Evolutionary conservation across 2,888 invertebrate genomes (phyloP).

Genomic region (Oegoconia quadripuncta): DNA sequence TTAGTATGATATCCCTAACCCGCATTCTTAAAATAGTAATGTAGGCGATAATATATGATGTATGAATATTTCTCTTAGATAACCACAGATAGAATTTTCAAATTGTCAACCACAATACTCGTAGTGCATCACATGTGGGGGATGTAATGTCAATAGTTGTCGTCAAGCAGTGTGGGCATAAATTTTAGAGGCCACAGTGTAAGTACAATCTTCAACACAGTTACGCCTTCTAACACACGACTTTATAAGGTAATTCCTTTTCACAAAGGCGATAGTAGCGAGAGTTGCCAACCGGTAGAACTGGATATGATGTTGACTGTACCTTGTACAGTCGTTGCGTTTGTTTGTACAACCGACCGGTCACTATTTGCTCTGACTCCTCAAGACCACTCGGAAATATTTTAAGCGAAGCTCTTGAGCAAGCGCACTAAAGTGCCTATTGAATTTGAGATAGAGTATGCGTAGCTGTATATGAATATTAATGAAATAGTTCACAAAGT

Average conservation of each 20-base stretch:
- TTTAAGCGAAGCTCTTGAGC: slow-evolving; percentile 54
- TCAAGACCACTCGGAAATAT: slow-evolving; percentile 65
- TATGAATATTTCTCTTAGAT: no score
- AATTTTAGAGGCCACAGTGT: slow-evolving; percentile 45
- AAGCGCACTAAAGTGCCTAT: slow-evolving; percentile 23
- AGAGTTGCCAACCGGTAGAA: slow-evolving; percentile 8
- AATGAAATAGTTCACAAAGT: slow-evolving; percentile 1
- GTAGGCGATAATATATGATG: no score
- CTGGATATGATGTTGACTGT: slow-evolving; percentile 1
- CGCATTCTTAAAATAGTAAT: no score
- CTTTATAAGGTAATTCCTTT: neutral
- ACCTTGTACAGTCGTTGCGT: slow-evolving; percentile 34
- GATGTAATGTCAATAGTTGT: slow-evolving; percentile 62
- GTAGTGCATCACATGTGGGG: slow-evolving; percentile 33
- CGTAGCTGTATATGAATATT: slow-evolving; percentile 8
- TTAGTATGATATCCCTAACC: no score
- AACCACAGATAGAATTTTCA: neutral
- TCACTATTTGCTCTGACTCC: slow-evolving; percentile 69
- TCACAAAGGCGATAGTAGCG: neutral
- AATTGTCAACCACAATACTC: neutral
- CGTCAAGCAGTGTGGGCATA: slow-evolving; percentile 48
- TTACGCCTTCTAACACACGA: neutral
- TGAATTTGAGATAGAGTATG: slow-evolving; percentile 4
- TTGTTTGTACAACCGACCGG: slow-evolving; percentile 71
- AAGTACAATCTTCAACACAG: slow-evolving; percentile 17